Evolutionary conservation across 2,797 vertebrate genomes (phyloP), one percentile per base, ranked within the genome.

Genomic region (Typhlichthys subterraneus): DNA sequence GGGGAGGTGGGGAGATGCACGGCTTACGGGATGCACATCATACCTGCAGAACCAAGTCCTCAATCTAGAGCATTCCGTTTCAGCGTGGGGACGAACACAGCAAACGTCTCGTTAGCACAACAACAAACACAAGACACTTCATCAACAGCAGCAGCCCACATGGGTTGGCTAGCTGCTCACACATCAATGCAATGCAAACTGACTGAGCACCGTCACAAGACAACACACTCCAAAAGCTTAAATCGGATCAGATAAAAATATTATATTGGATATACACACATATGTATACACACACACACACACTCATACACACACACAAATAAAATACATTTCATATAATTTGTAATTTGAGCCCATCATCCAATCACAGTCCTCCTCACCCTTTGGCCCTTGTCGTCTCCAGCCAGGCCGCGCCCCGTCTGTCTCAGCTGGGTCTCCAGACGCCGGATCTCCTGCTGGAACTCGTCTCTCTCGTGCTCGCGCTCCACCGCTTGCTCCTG

Each of bases 401-500:
- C 59, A 62, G 84, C 12, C 49, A 89, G 87, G 0, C 33, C 81
- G 77, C 91, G 91, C 77, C 75, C 4, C 0, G 87, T 77, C 59
- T 91, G 86, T 70, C 83, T 94, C 56, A 98, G 91, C 72, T 92
- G 93, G 31, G 84, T 89, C 87, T 99, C 97, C 59, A 99, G 79
- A 53, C 93, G 93, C 63, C 81, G 81, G 76, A 99, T 99, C 87
- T 99, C 98, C 81, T 95, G 95, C 85, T 99, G 97, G 78, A 99
- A 99, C 79, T 99, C 98, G 62, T 99, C 98, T 0, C 98, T 91
- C 55, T 99, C 98, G 0, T 98, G 97, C 75, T 99, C 98, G n/a
- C 97, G 87, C 81, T 99, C 97, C 8, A 94, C 84, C 0, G 97
- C 95, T 84, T 99, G 97, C 65, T 97, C 96, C 98, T 99, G 53